phyloP scores from a whole-genome alignment of 2,888 invertebrate genomes.

The Chrysolina americana region DNA sequence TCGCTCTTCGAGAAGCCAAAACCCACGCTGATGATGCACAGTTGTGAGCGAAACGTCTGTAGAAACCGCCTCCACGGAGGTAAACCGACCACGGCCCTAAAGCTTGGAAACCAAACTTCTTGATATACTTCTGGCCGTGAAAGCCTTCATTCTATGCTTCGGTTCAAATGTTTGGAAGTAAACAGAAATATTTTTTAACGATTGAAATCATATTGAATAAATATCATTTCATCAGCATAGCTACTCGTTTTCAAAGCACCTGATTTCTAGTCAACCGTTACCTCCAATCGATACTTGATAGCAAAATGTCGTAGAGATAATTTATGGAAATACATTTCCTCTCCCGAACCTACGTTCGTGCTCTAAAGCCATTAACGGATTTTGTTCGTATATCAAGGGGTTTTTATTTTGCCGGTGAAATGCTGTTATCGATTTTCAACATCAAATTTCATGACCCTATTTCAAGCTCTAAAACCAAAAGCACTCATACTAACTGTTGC shows the following conservation, averaged over 20 bases:
- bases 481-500: not conserved
- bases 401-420: not conserved
- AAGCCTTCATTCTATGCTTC: no score
- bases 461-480: not conserved
- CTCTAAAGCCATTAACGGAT: not conserved
- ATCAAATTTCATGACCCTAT: not conserved
- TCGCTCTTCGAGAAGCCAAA: no score
- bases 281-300: not conserved
- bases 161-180: no score
- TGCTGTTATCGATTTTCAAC: not conserved
- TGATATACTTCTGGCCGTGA: no score
- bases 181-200: no score
- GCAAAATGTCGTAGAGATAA: not conserved
- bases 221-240: no score
- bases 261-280: not conserved
- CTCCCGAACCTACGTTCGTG: conserved; percentile 1
- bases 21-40: no score
- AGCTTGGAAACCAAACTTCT: no score
- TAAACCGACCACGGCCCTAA: no score
- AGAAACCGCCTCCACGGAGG: no score
- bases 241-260: not conserved
- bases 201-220: no score
- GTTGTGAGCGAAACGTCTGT: no score
- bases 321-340: conserved; percentile 8
- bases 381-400: not conserved